phyloP scores from a whole-genome alignment of 2,797 vertebrate genomes.

The Anguilla obscura region DNA sequence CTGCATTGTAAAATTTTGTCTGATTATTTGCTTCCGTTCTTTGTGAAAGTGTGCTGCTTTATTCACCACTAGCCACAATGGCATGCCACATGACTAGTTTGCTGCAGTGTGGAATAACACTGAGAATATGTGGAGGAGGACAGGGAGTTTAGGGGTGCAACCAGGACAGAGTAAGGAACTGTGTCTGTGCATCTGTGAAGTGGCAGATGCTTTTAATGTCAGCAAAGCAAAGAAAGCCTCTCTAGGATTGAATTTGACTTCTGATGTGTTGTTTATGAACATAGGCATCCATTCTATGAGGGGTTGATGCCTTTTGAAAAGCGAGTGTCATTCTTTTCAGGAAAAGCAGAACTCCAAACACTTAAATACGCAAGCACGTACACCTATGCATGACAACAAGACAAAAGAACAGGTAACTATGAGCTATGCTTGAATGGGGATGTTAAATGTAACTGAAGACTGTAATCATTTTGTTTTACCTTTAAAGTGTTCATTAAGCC shows the following conservation, averaged over 20 bases:
- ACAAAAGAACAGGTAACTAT: background rate
- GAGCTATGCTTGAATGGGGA: background rate
- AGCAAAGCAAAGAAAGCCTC: conserved; percentile 24
- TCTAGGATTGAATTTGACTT: conserved; percentile 11
- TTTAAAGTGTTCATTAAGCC: too few species aligned
- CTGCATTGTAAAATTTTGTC: background rate
- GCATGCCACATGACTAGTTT: conserved; percentile 42
- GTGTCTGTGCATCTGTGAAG: conserved; percentile 43
- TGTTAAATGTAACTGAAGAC: background rate
- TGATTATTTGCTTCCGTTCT: conserved; percentile 32
- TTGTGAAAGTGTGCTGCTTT: conserved; percentile 47
- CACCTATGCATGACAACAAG: background rate
- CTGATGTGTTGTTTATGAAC: conserved; percentile 45
- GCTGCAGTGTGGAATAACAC: conserved; percentile 22
- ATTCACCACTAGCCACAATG: conserved; percentile 44
- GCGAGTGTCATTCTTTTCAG: conserved; percentile 45
- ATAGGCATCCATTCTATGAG: conserved; percentile 23
- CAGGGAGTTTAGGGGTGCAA: background rate
- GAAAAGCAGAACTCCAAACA: conserved; percentile 20
- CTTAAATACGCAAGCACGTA: too few species aligned
- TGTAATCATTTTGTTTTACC: too few species aligned
- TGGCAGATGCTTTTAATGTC: conserved; percentile 48
- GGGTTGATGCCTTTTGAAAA: conserved; percentile 41
- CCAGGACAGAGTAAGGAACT: conserved; percentile 31
- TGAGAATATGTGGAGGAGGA: background rate